A percentile compares a stretch with the other conserved stretches of the same genome.
These are phyloP conservation scores for Papilio glaucus DNA, from an alignment of 1,140 invertebrate species.

Conservation along the genomic window DNA sequence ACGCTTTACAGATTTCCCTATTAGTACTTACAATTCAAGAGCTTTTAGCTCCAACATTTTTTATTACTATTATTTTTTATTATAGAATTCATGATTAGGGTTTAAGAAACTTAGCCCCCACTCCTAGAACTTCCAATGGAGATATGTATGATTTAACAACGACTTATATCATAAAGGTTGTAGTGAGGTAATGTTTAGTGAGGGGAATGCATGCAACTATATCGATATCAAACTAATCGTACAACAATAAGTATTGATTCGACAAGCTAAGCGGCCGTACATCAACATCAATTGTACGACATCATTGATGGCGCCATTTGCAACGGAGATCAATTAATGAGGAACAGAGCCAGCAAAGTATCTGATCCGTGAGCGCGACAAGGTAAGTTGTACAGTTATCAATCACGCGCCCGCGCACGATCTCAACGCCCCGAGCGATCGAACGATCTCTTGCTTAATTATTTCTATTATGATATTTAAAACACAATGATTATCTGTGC, in stretches of 20 bases:
- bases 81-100: too few relatives aligned
- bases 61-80: too few relatives aligned
- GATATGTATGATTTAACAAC: too few relatives aligned
- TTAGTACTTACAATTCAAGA: too few relatives aligned
- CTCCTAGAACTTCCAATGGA: too few relatives aligned
- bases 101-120: too few relatives aligned
- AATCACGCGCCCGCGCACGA: slow-evolving; percentile 77
- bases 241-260: slow-evolving; percentile 69
- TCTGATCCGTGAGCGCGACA: slow-evolving; percentile 34
- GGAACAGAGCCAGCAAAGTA: slow-evolving; percentile 52
- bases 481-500: slow-evolving; percentile 70
- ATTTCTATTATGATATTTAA: slow-evolving; percentile 83
- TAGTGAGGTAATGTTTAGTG: slow-evolving; percentile 7
- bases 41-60: too few relatives aligned
- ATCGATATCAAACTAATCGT: slow-evolving; percentile 35
- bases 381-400: slow-evolving; percentile 67
- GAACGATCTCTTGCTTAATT: slow-evolving; percentile 75
- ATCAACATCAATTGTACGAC: slow-evolving; percentile 68
- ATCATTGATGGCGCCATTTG: slow-evolving; percentile 74
- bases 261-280: slow-evolving; percentile 56
- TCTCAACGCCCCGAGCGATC: slow-evolving; percentile 70
- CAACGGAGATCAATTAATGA: slow-evolving; percentile 76
- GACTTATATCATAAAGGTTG: neutral
- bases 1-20: too few relatives aligned
- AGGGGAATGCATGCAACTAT: slow-evolving; percentile 19